These are phyloP conservation scores for Mesitornis unicolor DNA, from an alignment of 2,113 vertebrate species.

Conservation along the genomic window DNA sequence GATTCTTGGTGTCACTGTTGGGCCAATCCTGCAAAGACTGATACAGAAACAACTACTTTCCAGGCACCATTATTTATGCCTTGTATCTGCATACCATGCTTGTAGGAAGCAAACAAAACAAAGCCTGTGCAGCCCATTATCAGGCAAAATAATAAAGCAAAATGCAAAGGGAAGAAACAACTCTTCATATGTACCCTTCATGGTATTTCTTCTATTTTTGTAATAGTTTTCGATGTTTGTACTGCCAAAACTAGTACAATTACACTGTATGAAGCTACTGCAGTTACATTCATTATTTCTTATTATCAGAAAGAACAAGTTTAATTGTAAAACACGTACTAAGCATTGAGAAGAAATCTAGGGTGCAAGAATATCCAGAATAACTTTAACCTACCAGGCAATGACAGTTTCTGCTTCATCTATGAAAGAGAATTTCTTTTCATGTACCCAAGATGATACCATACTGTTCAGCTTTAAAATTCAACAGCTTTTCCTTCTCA, in stretches of 20 bases:
- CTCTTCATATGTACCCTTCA: background rate
- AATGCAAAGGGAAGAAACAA: background rate
- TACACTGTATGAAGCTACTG: background rate
- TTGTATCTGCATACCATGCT: background rate
- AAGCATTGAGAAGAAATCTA: conserved; percentile 24
- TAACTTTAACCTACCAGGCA: background rate
- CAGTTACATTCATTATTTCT: conserved; percentile 17
- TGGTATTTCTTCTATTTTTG: background rate
- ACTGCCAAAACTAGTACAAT: background rate
- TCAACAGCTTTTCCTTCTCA: background rate
- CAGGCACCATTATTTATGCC: background rate
- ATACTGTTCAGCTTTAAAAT: conserved; percentile 21
- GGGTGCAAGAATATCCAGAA: conserved; percentile 30
- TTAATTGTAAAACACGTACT: background rate
- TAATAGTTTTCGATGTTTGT: background rate
- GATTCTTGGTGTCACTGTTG: background rate
- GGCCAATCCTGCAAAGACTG: background rate
- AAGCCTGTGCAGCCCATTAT: background rate
- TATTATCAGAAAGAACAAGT: background rate
- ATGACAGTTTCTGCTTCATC: conserved; percentile 27
- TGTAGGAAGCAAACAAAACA: background rate
- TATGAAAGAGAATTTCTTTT: conserved; percentile 8
- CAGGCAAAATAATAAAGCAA: background rate
- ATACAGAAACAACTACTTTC: accelerated
- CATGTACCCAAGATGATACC: background rate